phyloP scores from a whole-genome alignment of 2,797 vertebrate genomes.

The Coregonus suidteri region DNA sequence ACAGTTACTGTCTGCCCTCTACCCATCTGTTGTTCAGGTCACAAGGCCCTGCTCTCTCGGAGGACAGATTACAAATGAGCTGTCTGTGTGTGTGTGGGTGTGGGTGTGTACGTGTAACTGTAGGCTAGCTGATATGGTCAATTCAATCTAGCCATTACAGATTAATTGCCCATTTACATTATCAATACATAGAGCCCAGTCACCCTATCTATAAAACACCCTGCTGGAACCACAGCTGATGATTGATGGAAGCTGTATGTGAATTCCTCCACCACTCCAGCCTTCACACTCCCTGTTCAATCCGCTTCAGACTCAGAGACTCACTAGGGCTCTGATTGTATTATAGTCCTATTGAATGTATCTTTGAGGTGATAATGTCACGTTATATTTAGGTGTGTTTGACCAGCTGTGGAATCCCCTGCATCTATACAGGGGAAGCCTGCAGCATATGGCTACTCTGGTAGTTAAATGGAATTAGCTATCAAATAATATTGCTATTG shows the following conservation, averaged over 20 bases:
- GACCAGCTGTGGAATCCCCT: not conserved
- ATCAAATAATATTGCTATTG: not conserved
- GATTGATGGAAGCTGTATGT: not conserved
- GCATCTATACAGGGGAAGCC: not conserved
- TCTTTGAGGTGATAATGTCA: not conserved
- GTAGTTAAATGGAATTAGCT: constrained; percentile 1
- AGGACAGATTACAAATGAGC: constrained; percentile 28
- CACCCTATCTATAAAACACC: constrained; percentile 22
- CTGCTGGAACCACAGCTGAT: constrained; percentile 57
- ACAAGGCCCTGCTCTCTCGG: too few relatives aligned
- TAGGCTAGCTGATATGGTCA: not conserved
- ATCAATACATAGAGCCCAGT: constrained; percentile 17
- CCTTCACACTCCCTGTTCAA: not conserved
- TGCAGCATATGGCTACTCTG: not conserved
- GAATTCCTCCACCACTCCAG: not conserved
- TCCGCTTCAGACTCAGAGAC: not conserved
- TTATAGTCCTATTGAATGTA: not conserved
- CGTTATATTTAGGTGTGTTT: constrained; percentile 3
- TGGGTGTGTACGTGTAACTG: constrained; percentile 5
- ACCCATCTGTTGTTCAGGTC: too few relatives aligned
- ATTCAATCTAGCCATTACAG: constrained; percentile 54
- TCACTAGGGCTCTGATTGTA: not conserved
- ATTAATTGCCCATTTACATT: not conserved
- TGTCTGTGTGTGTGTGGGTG: constrained; percentile 10
- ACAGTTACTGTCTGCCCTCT: too few relatives aligned